phyloP scores from a whole-genome alignment of 2,113 vertebrate genomes.

The Myrmecophaga tridactyla region DNA sequence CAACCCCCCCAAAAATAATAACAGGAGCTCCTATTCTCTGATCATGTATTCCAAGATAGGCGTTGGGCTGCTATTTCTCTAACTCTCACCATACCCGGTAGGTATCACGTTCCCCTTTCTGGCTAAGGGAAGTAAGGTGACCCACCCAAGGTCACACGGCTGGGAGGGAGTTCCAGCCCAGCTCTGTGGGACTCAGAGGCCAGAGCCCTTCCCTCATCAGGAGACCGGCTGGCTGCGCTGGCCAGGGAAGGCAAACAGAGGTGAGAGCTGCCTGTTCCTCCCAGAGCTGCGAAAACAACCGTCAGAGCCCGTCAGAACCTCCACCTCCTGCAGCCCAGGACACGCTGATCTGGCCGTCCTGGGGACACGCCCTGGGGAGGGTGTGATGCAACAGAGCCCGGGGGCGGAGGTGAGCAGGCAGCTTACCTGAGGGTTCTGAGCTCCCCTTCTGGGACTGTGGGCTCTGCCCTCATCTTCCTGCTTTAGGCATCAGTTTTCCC shows the following conservation, averaged over 20 bases:
- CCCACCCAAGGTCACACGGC: background rate
- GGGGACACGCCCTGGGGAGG: too few species aligned
- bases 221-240: background rate
- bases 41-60: background rate
- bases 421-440: background rate
- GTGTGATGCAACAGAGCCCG: background rate
- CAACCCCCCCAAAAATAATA: too few species aligned
- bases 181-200: background rate
- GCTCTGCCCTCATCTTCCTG: background rate
- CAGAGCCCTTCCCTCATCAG: background rate
- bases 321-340: background rate
- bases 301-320: background rate
- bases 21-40: background rate
- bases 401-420: background rate
- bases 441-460: background rate
- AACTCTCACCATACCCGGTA: fast-evolving
- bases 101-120: background rate
- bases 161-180: background rate
- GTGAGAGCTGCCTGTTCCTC: background rate
- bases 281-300: background rate
- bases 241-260: background rate
- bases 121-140: background rate
- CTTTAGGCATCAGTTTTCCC: background rate
- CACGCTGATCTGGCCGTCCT: background rate
- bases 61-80: background rate